phyloP scores from a whole-genome alignment of 2,888 invertebrate species.

The Agonopterix alstromeriana region DNA sequence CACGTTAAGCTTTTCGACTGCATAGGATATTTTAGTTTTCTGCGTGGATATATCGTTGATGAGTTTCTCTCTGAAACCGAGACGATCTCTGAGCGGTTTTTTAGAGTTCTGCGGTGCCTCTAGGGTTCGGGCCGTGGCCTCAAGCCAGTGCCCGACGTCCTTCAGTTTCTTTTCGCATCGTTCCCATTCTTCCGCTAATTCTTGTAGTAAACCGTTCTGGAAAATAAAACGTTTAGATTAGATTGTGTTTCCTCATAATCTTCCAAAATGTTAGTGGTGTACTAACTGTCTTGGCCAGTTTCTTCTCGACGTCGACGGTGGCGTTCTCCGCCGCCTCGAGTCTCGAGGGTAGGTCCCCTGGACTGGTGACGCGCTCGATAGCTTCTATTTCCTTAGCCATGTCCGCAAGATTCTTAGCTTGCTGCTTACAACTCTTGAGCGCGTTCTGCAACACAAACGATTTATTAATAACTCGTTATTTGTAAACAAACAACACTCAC shows the following conservation, averaged over 20 bases:
- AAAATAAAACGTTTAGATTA: slow-evolving; percentile 28
- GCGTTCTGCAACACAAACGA: slow-evolving; percentile 78
- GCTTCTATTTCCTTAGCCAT: slow-evolving; percentile 94
- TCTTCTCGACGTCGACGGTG: slow-evolving; percentile 89
- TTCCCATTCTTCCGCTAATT: slow-evolving; percentile 96
- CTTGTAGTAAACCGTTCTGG: slow-evolving; percentile 91
- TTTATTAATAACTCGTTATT: background rate
- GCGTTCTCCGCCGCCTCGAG: slow-evolving; percentile 91
- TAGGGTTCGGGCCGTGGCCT: slow-evolving; percentile 86
- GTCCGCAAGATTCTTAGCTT: slow-evolving; percentile 91
- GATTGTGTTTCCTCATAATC: background rate
- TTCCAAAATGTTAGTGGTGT: slow-evolving; percentile 2
- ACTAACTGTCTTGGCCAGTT: slow-evolving; percentile 89
- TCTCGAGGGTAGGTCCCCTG: slow-evolving; percentile 90
- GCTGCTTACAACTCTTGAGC: slow-evolving; percentile 92
- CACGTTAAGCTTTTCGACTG: slow-evolving; percentile 93
- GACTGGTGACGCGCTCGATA: slow-evolving; percentile 88
- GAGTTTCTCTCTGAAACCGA: slow-evolving; percentile 90
- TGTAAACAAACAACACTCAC: background rate
- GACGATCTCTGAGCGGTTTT: slow-evolving; percentile 91
- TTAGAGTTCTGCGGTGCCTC: slow-evolving; percentile 90
- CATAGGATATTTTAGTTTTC: slow-evolving; percentile 91
- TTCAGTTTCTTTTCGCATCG: slow-evolving; percentile 96
- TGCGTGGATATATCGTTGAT: slow-evolving; percentile 91
- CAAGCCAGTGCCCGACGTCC: slow-evolving; percentile 92